Evolutionary conservation across 2,797 vertebrate species (phyloP).

Genomic region (Erpetoichthys calabaricus): DNA sequence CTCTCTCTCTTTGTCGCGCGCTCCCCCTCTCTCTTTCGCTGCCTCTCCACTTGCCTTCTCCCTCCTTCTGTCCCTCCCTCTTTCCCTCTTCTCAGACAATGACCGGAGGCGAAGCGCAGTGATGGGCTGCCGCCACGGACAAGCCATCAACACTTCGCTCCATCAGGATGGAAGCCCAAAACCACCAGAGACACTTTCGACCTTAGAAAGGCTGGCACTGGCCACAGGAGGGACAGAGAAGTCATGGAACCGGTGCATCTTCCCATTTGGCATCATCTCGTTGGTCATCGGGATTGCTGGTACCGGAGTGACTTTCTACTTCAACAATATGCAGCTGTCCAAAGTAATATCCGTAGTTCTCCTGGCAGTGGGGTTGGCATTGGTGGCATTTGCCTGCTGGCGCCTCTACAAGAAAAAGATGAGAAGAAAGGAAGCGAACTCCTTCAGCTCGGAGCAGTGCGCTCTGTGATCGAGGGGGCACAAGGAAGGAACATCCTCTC

Average conservation of each 20-base stretch:
- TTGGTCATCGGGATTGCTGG: slow-evolving; percentile 74
- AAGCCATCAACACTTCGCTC: too few species aligned
- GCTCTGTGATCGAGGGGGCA: slow-evolving; percentile 37
- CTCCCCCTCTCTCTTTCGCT: slow-evolving; percentile 10
- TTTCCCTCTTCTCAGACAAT: slow-evolving; percentile 1
- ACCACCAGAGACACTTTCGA: slow-evolving; percentile 64
- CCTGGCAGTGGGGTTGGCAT: slow-evolving; percentile 44
- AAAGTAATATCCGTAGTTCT: slow-evolving; percentile 72
- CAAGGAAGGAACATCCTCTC: too few species aligned
- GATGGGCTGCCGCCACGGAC: slow-evolving; percentile 72
- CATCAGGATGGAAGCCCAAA: slow-evolving; percentile 36
- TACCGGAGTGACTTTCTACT: slow-evolving; percentile 76
- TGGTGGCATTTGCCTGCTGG: slow-evolving; percentile 54
- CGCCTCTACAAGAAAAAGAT: slow-evolving; percentile 51
- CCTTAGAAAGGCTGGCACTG: slow-evolving; percentile 74
- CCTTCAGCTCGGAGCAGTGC: slow-evolving; percentile 51
- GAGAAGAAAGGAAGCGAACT: slow-evolving; percentile 46
- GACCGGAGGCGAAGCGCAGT: slow-evolving; percentile 17
- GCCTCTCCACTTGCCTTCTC: slow-evolving; percentile 3
- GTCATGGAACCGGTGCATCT: slow-evolving; percentile 66
- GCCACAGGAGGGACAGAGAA: slow-evolving; percentile 72
- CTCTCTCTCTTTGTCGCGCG: not conserved
- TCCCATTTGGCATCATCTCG: slow-evolving; percentile 72
- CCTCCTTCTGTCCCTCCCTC: not conserved
- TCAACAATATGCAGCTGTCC: slow-evolving; percentile 74